phyloP scores from a whole-genome alignment of 1,140 invertebrate species.

The Aphelinus atriplicis region DNA sequence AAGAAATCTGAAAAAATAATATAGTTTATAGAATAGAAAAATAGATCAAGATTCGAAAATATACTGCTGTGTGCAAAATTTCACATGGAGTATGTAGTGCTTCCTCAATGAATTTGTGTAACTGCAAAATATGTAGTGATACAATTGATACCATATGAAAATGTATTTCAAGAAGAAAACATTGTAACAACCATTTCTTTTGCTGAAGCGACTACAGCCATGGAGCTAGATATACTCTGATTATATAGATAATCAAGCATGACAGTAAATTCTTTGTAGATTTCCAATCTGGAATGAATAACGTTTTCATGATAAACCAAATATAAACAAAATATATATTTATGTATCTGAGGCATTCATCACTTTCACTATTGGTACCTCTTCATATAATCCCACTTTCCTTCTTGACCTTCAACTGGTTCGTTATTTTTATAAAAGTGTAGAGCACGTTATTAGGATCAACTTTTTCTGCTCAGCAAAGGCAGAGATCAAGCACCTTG shows the following conservation, averaged over 20 bases:
- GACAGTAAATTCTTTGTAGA: constrained; percentile 86
- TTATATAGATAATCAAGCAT: constrained; percentile 84
- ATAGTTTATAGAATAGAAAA: no score
- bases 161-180: background rate
- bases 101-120: constrained; percentile 64
- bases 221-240: constrained; percentile 68
- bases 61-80: constrained; percentile 88
- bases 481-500: no score
- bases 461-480: constrained; percentile 82
- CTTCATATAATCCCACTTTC: constrained; percentile 75
- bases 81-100: constrained; percentile 78
- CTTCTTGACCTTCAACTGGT: constrained; percentile 81
- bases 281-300: constrained; percentile 75
- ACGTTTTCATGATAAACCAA: constrained; percentile 17
- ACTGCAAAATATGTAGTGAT: constrained; percentile 44
- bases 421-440: constrained; percentile 90
- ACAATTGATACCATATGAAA: no score
- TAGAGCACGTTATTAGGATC: constrained; percentile 88
- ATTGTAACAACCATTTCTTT: constrained; percentile 59
- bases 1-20: constrained; percentile 73
- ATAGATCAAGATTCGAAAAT: constrained; percentile 98
- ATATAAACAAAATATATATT: no score
- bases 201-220: constrained; percentile 51
- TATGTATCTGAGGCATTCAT: no score
- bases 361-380: constrained; percentile 60